Evolutionary conservation across 1,140 invertebrate species (phyloP).

Genomic region (Apis dorsata): DNA sequence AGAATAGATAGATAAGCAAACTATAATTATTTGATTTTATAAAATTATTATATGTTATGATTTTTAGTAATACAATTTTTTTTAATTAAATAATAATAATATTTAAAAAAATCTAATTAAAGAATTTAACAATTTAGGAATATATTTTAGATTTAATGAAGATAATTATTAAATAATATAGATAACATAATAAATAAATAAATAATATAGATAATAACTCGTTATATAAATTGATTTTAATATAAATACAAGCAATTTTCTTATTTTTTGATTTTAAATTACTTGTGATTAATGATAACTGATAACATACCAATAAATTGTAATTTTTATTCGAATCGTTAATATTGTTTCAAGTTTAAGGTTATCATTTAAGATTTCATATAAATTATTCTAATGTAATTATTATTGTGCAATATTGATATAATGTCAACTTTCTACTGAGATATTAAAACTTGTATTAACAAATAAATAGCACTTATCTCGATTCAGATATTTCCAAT

Average conservation of each 20-base stretch:
- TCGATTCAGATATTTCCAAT: not conserved
- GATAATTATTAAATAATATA: not conserved
- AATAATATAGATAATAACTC: too few species aligned
- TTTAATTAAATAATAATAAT: not conserved
- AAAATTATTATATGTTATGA: too few species aligned
- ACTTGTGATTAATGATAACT: too few species aligned
- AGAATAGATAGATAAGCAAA: too few species aligned
- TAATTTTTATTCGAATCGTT: not conserved
- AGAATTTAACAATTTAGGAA: not conserved
- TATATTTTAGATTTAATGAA: too few species aligned
- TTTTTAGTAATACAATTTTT: too few species aligned
- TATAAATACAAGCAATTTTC: too few species aligned
- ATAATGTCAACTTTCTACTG: conserved; percentile 11
- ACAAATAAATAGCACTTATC: not conserved
- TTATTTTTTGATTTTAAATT: too few species aligned
- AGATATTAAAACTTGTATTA: not conserved
- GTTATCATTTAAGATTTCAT: not conserved
- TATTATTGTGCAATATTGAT: conserved; percentile 1
- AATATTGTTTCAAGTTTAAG: conserved; percentile 5
- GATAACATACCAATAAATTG: not conserved
- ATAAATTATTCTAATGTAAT: not conserved
- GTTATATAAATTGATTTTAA: too few species aligned
- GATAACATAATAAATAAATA: too few species aligned
- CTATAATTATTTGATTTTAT: too few species aligned
- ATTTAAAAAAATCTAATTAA: not conserved